Conservation (phyloP, 2,797 vertebrate genomes). For the Brotula barbata region DNA sequence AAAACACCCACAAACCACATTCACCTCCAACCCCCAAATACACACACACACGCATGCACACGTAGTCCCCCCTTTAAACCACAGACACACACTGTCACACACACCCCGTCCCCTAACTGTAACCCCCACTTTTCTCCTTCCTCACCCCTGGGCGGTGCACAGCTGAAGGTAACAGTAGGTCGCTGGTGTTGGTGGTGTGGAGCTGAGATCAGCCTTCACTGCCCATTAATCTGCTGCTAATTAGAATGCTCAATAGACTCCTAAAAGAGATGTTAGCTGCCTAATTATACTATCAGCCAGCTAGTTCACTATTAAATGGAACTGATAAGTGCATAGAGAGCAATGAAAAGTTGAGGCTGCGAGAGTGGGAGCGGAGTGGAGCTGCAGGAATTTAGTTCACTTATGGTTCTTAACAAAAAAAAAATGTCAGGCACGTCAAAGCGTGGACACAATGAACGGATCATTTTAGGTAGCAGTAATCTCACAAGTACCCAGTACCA, state of each 20-base stretch:
- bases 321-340: constrained; percentile 69
- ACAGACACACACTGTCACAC: constrained; percentile 29
- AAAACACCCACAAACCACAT: constrained; percentile 47
- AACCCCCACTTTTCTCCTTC: constrained; percentile 59
- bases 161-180: constrained; percentile 75
- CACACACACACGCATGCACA: constrained; percentile 17
- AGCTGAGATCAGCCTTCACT: constrained; percentile 56
- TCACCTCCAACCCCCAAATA: constrained; percentile 52
- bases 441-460: constrained; percentile 4
- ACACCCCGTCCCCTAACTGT: constrained; percentile 24
- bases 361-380: constrained; percentile 14
- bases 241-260: constrained; percentile 78
- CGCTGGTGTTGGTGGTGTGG: constrained; percentile 63
- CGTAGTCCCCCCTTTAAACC: constrained; percentile 29
- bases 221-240: constrained; percentile 79
- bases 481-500: constrained; percentile 2
- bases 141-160: constrained; percentile 70
- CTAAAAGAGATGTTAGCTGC: constrained; percentile 73
- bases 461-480: constrained; percentile 9
- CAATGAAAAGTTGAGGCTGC: constrained; percentile 54
- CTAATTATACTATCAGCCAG: constrained; percentile 76
- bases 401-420: constrained; percentile 26
- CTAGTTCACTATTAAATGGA: constrained; percentile 68
- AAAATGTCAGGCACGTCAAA: constrained; percentile 19
- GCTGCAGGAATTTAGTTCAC: constrained; percentile 7